These are phyloP conservation scores for Haplochromis burtoni DNA, from an alignment of 2,113 vertebrate species.

Conservation along the genomic window DNA sequence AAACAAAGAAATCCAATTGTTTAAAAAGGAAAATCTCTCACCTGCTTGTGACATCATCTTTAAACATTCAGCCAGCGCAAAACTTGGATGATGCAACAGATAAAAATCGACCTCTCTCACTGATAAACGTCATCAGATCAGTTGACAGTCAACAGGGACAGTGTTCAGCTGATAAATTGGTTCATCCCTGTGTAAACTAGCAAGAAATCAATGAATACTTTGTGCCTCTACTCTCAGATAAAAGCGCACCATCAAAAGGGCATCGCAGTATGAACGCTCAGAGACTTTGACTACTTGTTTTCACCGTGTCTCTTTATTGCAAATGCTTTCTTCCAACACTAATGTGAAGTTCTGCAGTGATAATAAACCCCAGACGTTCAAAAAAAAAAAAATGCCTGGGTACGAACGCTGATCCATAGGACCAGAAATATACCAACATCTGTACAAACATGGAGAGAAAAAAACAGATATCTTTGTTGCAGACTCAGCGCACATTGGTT, in stretches of 20 bases:
- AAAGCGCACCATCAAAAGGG: neutral
- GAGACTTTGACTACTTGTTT: neutral
- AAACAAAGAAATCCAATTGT: neutral
- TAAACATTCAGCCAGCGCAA: neutral
- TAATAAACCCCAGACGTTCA: neutral
- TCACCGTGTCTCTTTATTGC: neutral
- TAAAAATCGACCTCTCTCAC: neutral
- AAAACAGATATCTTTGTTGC: neutral
- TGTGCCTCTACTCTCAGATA: neutral
- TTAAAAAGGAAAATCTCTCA: neutral
- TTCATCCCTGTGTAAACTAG: neutral
- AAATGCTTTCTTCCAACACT: neutral
- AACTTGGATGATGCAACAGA: neutral
- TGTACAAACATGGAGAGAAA: neutral
- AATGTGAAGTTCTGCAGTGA: neutral
- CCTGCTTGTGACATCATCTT: neutral
- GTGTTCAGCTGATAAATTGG: neutral
- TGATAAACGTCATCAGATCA: neutral
- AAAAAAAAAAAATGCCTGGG: neutral
- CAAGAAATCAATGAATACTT: neutral
- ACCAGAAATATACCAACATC: conserved; percentile 8
- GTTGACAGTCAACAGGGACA: neutral
- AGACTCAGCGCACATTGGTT: conserved; percentile 78
- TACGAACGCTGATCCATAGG: neutral
- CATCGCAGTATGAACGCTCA: neutral